These are phyloP conservation scores for Conistra vaccinii DNA, from an alignment of 2,888 invertebrate species.

Conservation along the genomic window DNA sequence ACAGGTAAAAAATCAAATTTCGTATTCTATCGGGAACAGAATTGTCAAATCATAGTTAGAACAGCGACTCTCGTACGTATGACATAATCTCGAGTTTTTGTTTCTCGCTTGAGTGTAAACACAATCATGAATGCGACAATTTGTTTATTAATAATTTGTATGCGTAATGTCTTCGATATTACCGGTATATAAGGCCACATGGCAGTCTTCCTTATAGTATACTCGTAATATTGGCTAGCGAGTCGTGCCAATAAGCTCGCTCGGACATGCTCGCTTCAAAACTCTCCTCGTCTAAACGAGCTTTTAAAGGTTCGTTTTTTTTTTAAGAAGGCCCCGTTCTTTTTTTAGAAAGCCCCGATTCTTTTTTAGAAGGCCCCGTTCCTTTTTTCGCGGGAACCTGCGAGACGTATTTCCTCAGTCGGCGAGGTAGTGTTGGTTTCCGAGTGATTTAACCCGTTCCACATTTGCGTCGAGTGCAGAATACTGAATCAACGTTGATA, in stretches of 20 bases:
- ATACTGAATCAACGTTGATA: constrained; percentile 63
- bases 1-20: not conserved
- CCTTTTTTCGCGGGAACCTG: constrained; percentile 12
- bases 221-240: no score
- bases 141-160: no score
- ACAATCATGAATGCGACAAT: no score
- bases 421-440: constrained; percentile 70
- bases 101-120: not conserved
- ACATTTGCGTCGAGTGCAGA: constrained; percentile 67
- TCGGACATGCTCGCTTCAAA: not conserved
- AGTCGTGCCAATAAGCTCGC: not conserved
- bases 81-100: not conserved
- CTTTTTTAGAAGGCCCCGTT: no score
- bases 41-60: not conserved
- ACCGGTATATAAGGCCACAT: no score
- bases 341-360: no score
- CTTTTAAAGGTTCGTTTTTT: not conserved
- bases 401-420: constrained; percentile 56
- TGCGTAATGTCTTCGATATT: no score
- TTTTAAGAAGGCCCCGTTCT: no score
- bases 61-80: not conserved
- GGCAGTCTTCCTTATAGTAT: no score
- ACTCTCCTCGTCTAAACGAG: not conserved
- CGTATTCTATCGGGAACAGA: not conserved
- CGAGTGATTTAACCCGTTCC: constrained; percentile 72